Evolutionary conservation across 2,888 invertebrate genomes (phyloP).

Genomic region (Lasioglossum zephyrum): DNA sequence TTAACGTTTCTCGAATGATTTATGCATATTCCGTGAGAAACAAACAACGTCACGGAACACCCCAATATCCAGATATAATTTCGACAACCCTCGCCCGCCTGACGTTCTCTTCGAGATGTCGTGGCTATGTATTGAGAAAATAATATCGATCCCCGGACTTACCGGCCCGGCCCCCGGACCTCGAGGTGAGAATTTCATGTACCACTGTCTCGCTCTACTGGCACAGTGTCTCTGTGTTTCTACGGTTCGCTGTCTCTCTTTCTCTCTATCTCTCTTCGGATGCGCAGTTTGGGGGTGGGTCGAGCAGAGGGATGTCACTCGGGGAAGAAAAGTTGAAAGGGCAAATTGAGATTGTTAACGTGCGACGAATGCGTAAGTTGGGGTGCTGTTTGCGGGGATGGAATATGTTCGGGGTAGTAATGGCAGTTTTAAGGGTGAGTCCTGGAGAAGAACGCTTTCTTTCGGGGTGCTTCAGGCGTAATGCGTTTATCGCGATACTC

Average conservation of each 20-base stretch:
- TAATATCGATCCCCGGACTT: constrained; percentile 51
- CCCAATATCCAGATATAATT: constrained; percentile 39
- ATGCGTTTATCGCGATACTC: neutral
- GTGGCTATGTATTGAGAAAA: constrained; percentile 50
- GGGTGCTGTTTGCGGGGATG: neutral
- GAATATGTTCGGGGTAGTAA: constrained; percentile 10
- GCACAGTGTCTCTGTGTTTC: neutral
- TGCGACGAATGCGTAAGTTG: constrained; percentile 23
- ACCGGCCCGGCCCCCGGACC: neutral
- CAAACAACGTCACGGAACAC: constrained; percentile 9
- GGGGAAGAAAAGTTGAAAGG: constrained; percentile 44
- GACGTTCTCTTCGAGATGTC: neutral
- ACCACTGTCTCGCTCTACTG: neutral
- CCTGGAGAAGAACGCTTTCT: constrained; percentile 1
- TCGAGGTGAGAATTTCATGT: constrained; percentile 47
- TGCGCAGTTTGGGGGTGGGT: constrained; percentile 43
- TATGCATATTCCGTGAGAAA: constrained; percentile 63
- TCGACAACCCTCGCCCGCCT: neutral
- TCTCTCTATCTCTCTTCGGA: constrained; percentile 1
- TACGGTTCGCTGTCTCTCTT: neutral
- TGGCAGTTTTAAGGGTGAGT: constrained; percentile 11
- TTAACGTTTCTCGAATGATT: constrained; percentile 79
- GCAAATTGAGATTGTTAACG: constrained; percentile 46
- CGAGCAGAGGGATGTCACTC: constrained; percentile 9
- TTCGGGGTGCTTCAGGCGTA: constrained; percentile 1